Evolutionary conservation across 1,140 invertebrate genomes (phyloP), one percentile per base, ranked within the genome.

Genomic region (Stegodyphus mimosarum): DNA sequence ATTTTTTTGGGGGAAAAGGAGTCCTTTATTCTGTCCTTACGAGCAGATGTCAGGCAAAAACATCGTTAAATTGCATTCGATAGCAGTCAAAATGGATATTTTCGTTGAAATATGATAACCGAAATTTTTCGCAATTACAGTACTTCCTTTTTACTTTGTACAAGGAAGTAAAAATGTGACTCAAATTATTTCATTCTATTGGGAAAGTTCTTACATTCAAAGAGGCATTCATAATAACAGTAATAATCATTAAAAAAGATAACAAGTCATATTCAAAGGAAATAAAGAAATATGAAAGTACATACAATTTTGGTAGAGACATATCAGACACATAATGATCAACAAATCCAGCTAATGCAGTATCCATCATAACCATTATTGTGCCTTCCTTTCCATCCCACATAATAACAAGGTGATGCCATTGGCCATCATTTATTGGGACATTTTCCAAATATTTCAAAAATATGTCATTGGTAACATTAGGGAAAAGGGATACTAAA

Each of bases 391-490:
- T 94, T n/a, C 95, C 95, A 87, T 96, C 94, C 97, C 97, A 99
- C 9, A 97, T 95, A 48, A 99, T 92, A 17, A 97, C 96, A 33
- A 99, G 93, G 89, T 98, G 97, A 92, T 99, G 97, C 97, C 97
- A 99, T 89, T 97, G 95, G 15, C 96, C 97, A 89, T 98, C 97
- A 88, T 97, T 98, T 17, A 99, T 94, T 0, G 96, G 96, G 5
- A 97, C 96, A 78, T 91, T 90, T 87, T 95, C 97, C 90, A 97
- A 95, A 90, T 96, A 98, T 88, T 95, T 95, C 18, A 97, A 90
- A 91, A 96, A 97, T 15, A 96, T 95, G 89, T 97, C 95, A 91
- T 96, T 81, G 18, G 74, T 95, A 3, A 95, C 90, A 88, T 97
- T 95, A 51, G 94, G 93, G 92, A 98, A 97, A 3, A 99, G 90